These are phyloP conservation scores for Dryococelus australis DNA, from an alignment of 2,888 invertebrate species.

Conservation along the genomic window DNA sequence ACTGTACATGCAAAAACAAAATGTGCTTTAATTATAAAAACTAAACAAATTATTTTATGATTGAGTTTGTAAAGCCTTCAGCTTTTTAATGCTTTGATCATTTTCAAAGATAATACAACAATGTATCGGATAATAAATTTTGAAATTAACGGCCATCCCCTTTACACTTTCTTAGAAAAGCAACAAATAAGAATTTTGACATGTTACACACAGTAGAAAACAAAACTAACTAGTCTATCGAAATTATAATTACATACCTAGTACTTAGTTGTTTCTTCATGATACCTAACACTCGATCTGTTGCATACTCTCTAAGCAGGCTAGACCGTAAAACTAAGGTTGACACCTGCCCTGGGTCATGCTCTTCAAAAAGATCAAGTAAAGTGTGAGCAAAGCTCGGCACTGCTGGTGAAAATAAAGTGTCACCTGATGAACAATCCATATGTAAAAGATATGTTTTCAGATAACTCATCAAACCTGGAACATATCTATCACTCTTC, in stretches of 20 bases:
- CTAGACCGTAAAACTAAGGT: conserved; percentile 62
- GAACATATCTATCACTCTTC: conserved; percentile 22
- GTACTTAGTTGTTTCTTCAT: conserved; percentile 52
- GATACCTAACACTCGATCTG: conserved; percentile 63
- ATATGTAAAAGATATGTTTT: conserved; percentile 46
- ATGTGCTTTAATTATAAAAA: too few species aligned
- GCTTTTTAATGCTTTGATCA: too few species aligned
- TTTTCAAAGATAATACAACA: too few species aligned
- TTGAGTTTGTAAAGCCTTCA: too few species aligned
- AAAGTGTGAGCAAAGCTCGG: conserved; percentile 56
- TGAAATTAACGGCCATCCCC: too few species aligned
- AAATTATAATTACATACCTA: conserved; percentile 34
- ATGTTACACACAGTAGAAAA: neutral
- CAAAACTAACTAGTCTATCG: neutral
- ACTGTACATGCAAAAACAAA: too few species aligned
- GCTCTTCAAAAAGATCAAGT: conserved; percentile 57
- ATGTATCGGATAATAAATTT: too few species aligned
- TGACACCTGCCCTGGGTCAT: conserved; percentile 58
- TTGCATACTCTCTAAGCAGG: conserved; percentile 64
- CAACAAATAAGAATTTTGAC: too few species aligned
- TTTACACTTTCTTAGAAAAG: too few species aligned
- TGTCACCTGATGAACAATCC: conserved; percentile 37
- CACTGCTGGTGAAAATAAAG: conserved; percentile 40
- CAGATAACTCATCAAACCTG: conserved; percentile 49
- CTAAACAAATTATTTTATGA: too few species aligned